Percentiles rank a stretch among this genome's conserved stretches.
Conservation (phyloP, 37 sponge, comb jelly and placozoan genomes). For the Halichondria panicea region DNA sequence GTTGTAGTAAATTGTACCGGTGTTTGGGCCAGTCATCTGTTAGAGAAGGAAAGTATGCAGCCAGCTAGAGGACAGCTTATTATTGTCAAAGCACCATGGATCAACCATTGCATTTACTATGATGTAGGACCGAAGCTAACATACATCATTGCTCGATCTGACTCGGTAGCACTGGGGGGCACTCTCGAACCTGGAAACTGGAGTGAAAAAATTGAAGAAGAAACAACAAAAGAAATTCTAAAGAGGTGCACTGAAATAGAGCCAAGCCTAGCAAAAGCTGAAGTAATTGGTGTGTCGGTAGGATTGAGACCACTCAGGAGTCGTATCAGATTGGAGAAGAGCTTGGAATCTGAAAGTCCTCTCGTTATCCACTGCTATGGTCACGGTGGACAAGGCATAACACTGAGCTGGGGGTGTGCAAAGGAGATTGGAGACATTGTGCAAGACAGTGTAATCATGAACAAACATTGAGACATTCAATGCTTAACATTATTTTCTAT, state of each 20-base stretch:
- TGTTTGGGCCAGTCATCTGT: slow-evolving; percentile 53
- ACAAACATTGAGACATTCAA: no score
- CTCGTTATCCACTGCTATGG: slow-evolving; percentile 85
- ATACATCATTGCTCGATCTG: slow-evolving; percentile 49
- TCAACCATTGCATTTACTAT: slow-evolving; percentile 41
- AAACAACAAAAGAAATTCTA: slow-evolving; percentile 8
- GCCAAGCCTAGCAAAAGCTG: slow-evolving; percentile 50
- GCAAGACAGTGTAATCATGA: background rate
- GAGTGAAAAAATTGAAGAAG: slow-evolving; percentile 18
- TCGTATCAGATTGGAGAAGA: slow-evolving; percentile 61
- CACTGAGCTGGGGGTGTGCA: slow-evolving; percentile 81
- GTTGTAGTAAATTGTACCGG: slow-evolving; percentile 86
- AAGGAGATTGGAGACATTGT: slow-evolving; percentile 36
- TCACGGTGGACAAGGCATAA: slow-evolving; percentile 73
- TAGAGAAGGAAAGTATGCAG: slow-evolving; percentile 25
- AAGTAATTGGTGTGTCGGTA: slow-evolving; percentile 49
- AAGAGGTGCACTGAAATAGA: slow-evolving; percentile 14
- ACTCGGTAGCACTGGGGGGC: slow-evolving; percentile 60
- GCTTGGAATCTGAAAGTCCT: background rate
- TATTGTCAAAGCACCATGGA: slow-evolving; percentile 70
- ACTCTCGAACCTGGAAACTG: slow-evolving; percentile 23
- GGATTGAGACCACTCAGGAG: slow-evolving; percentile 69
- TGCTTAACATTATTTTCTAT: no score
- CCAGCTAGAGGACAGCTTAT: slow-evolving; percentile 74
- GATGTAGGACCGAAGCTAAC: background rate